Conservation (phyloP, 1,140 invertebrate genomes). For the Brachionus koreanus region DNA sequence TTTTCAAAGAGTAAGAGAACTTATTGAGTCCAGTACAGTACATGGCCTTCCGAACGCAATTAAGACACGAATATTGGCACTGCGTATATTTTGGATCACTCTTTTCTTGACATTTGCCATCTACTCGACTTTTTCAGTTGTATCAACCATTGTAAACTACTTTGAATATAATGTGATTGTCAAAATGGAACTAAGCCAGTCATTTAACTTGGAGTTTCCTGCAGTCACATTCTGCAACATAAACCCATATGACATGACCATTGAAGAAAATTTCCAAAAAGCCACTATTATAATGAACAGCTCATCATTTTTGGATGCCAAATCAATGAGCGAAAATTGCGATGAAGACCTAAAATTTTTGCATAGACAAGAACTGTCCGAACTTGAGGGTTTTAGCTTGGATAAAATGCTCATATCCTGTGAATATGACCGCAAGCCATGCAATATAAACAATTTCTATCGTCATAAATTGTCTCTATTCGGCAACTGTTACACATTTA, state of each 20-base stretch:
- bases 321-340: not conserved
- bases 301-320: not conserved
- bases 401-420: slow-evolving; percentile 7
- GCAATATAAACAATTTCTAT: not conserved
- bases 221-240: slow-evolving; percentile 21
- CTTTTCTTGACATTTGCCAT: not conserved
- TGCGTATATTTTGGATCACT: not conserved
- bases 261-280: not conserved
- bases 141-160: not conserved
- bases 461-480: not conserved
- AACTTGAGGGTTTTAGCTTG: not conserved
- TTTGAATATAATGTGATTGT: not conserved
- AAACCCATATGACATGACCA: not conserved
- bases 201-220: slow-evolving; percentile 12
- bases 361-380: not conserved
- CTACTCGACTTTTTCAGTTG: not conserved
- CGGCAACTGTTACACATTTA: slow-evolving; percentile 25
- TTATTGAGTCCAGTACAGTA: not conserved
- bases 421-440: not conserved
- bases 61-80: not conserved
- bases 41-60: not conserved
- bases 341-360: not conserved
- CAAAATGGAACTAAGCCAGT: not conserved
- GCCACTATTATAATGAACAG: not conserved
- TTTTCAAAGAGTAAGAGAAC: slow-evolving; percentile 31